These are phyloP conservation scores for Eledone cirrhosa DNA, from an alignment of 2,888 invertebrate genomes.

Conservation along the genomic window DNA sequence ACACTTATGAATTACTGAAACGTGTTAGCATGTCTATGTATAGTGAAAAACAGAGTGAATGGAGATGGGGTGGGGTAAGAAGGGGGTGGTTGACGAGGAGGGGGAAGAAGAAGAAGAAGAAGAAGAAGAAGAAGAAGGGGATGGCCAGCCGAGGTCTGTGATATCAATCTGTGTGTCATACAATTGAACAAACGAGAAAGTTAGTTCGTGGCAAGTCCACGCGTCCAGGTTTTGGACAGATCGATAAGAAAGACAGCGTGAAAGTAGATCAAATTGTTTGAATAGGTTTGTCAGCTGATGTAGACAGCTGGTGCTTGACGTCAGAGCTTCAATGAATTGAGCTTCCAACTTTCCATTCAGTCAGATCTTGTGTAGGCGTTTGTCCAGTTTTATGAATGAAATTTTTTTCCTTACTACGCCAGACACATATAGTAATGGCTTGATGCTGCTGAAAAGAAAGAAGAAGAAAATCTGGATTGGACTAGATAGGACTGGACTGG, in stretches of 20 bases:
- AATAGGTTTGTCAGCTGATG: neutral
- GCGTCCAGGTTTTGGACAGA: neutral
- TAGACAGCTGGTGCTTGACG: constrained; percentile 22
- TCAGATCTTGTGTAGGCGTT: constrained; percentile 3
- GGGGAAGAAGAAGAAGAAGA: no score
- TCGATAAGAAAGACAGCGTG: constrained; percentile 8
- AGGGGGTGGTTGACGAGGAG: no score
- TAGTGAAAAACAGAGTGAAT: no score
- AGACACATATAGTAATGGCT: constrained; percentile 14
- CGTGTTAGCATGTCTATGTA: no score
- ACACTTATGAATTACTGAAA: neutral
- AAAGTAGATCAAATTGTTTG: constrained; percentile 16
- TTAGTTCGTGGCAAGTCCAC: no score
- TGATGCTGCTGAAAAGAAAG: neutral
- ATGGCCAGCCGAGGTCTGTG: no score
- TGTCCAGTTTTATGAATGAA: constrained; percentile 20
- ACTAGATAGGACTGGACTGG: neutral
- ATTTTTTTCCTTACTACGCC: constrained; percentile 4
- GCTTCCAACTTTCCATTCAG: constrained; percentile 8
- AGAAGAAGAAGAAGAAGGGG: no score
- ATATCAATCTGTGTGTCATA: no score
- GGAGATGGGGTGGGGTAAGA: no score
- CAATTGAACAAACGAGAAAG: no score
- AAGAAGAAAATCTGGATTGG: neutral
- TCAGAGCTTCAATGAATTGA: neutral